Evolutionary conservation across 2,888 invertebrate genomes (phyloP).

Genomic region (Cremastinae sp.): DNA sequence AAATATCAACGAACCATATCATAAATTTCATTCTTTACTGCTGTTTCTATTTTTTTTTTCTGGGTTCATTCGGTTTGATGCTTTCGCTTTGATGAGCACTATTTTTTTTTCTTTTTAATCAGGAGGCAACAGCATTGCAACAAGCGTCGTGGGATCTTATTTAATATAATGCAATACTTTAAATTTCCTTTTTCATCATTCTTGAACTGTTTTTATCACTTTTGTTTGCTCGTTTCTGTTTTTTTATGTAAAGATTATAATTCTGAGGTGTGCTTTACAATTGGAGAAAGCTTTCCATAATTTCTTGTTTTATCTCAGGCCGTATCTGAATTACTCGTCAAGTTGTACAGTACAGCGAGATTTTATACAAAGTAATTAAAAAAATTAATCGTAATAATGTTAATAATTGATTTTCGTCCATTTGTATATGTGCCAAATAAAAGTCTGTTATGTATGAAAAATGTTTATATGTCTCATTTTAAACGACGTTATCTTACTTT

Average conservation of each 20-base stretch:
- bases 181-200: slow-evolving; percentile 42
- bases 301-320: slow-evolving; percentile 36
- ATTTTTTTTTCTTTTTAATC: slow-evolving; percentile 21
- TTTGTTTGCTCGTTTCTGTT: neutral
- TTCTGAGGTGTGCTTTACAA: slow-evolving; percentile 10
- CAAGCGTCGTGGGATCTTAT: slow-evolving; percentile 40
- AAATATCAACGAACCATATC: slow-evolving; percentile 55
- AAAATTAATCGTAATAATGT: slow-evolving; percentile 17
- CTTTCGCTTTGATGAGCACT: slow-evolving; percentile 7
- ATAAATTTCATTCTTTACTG: slow-evolving; percentile 6
- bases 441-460: slow-evolving; percentile 41
- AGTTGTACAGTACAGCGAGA: slow-evolving; percentile 50
- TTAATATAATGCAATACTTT: slow-evolving; percentile 35
- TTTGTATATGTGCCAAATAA: slow-evolving; percentile 49
- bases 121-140: slow-evolving; percentile 41
- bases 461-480: slow-evolving; percentile 24
- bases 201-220: slow-evolving; percentile 27
- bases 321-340: slow-evolving; percentile 41
- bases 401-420: slow-evolving; percentile 39
- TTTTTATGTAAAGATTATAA: slow-evolving; percentile 16
- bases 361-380: slow-evolving; percentile 42
- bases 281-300: slow-evolving; percentile 13
- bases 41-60: slow-evolving; percentile 17
- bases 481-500: slow-evolving; percentile 4
- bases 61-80: neutral